Evolutionary conservation across 2,797 vertebrate genomes (phyloP).

Genomic region (Poeciliopsis gracilis): DNA sequence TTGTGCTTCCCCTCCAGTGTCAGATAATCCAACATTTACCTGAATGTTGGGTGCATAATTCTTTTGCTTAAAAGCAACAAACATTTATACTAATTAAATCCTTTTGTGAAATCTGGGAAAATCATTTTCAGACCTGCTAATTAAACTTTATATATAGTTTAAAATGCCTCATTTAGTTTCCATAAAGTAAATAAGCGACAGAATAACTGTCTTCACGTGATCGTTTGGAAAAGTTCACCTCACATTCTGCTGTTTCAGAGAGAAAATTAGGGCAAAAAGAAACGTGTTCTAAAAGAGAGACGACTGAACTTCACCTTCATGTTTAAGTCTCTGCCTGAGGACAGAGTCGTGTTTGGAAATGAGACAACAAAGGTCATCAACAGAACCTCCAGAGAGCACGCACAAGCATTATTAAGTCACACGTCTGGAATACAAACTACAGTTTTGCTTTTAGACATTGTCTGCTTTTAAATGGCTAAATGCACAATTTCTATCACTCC

Average conservation of each 20-base stretch:
- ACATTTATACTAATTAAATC: neutral
- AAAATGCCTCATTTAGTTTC: neutral
- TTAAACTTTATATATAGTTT: neutral
- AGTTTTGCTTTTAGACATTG: constrained; percentile 19
- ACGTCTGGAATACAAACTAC: constrained; percentile 29
- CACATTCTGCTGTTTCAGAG: neutral
- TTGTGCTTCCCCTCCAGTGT: constrained; percentile 18
- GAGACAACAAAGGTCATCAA: constrained; percentile 50
- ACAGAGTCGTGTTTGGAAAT: constrained; percentile 24
- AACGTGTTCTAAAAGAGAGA: constrained; percentile 2
- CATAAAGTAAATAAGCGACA: neutral
- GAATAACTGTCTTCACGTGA: neutral
- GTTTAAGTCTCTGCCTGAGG: constrained; percentile 37
- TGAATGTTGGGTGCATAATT: neutral
- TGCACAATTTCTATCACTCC: neutral
- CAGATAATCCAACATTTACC: constrained; percentile 5
- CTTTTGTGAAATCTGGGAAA: neutral
- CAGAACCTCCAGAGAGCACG: constrained; percentile 23
- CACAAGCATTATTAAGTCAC: constrained; percentile 22
- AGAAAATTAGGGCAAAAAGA: constrained; percentile 7
- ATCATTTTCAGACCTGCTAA: neutral
- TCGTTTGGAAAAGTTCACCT: neutral
- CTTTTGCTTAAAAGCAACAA: neutral
- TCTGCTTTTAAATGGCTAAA: neutral
- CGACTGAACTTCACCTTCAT: constrained; percentile 19